Conservation (phyloP, 2,888 invertebrate species). For the Drepanosiphum platanoidis region DNA sequence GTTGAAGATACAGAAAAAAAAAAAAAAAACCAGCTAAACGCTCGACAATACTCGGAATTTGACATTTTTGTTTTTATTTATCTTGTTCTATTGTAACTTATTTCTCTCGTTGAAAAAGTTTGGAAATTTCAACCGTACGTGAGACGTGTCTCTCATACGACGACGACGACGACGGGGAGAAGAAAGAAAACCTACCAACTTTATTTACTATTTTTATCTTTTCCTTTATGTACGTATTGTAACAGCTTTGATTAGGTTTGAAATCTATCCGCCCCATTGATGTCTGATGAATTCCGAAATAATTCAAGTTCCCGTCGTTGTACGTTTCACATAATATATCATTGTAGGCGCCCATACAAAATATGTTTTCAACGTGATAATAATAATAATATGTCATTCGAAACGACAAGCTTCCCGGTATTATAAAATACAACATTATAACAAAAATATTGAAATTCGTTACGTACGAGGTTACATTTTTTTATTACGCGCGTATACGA, state of each 20-base stretch:
- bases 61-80: slow-evolving; percentile 47
- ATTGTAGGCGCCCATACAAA: too few relatives aligned
- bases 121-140: slow-evolving; percentile 18
- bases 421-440: too few relatives aligned
- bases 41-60: slow-evolving; percentile 17
- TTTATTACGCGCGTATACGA: too few relatives aligned
- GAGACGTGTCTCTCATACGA: slow-evolving; percentile 26
- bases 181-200: slow-evolving; percentile 24
- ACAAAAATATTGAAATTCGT: too few relatives aligned
- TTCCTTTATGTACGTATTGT: too few relatives aligned
- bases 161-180: too few relatives aligned
- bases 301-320: background rate
- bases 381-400: background rate
- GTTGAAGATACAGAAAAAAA: too few relatives aligned
- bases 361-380: too few relatives aligned
- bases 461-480: too few relatives aligned
- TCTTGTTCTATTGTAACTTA: slow-evolving; percentile 34
- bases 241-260: slow-evolving; percentile 26
- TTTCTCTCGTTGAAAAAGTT: slow-evolving; percentile 32
- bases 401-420: background rate
- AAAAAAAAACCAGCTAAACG: too few relatives aligned
- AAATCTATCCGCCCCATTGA: background rate
- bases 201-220: background rate
- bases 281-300: background rate
- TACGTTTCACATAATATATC: background rate